phyloP scores from a whole-genome alignment of 2,888 invertebrate genomes.

The Anticlea derivata region DNA sequence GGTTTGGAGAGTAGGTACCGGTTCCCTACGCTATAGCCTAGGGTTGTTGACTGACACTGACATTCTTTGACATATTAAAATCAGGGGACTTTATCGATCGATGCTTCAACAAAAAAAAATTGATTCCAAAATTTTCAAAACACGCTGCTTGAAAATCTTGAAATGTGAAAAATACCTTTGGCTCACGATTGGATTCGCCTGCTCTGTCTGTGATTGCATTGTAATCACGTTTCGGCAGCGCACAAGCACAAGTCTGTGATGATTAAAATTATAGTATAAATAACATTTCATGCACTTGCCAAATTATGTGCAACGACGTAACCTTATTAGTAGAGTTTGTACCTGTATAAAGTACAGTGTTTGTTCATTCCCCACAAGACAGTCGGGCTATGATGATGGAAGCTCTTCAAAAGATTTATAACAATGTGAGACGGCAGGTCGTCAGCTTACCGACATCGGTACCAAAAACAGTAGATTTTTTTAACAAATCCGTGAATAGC shows the following conservation, averaged over 20 bases:
- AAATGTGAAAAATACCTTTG: not conserved
- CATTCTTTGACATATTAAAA: too few species aligned
- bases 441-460: conserved; percentile 56
- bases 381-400: conserved; percentile 69
- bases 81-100: too few species aligned
- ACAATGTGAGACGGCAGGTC: conserved; percentile 58
- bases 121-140: too few species aligned
- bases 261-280: conserved; percentile 51
- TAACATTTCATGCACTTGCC: conserved; percentile 67
- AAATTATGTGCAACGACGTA: conserved; percentile 74
- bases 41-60: too few species aligned
- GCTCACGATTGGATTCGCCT: not conserved
- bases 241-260: conserved; percentile 31
- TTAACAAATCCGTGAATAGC: conserved; percentile 68
- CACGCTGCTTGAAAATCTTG: too few species aligned
- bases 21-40: too few species aligned
- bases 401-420: conserved; percentile 66
- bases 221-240: conserved; percentile 32
- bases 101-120: not conserved
- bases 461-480: conserved; percentile 63
- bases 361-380: conserved; percentile 5
- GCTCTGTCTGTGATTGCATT: conserved; percentile 3
- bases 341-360: conserved; percentile 48
- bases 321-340: conserved; percentile 47
- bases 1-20: too few species aligned